Base-by-base conservation (phyloP, 2,797 vertebrate genomes). In the Darevskia nairensis region DNA sequence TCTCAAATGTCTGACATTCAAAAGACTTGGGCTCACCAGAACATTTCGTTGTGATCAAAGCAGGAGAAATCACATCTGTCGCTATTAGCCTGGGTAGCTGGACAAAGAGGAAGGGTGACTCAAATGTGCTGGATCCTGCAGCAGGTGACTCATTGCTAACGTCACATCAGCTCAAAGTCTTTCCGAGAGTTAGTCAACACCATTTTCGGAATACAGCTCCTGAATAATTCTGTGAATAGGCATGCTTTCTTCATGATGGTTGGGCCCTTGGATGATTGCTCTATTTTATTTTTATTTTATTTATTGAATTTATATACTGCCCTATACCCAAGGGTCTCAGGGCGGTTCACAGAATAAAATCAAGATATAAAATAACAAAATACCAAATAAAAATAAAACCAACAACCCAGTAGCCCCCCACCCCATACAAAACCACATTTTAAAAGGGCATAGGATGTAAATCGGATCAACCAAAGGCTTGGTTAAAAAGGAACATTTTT, bases 51-150 rank as follows among this genome's bases (percentile, higher is more conserved):
- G 39, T 76, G n/a, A 75, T 80, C 27, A 66, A 66, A 84, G 44
- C 21, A 41, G 77, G 69, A 75, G 23, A 84, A 80, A 61, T 29
- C n/a, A 64, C 50, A 85, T 44, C 55, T 84, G 76, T 23, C 87
- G 71, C 46, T 59, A 87, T 69, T 68, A 84, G 71, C 41, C 32
- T 76, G 32, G n/a, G 35, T 80, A 74, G 41, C 46, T 44, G 46
- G 82, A 21, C 69, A 74, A 75, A 29, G 50, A 8, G 29, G 69
- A 74, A 74, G 61, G 68, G 61, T 61, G 29, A 13, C 15, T 61
- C 69, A 80, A n/a, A 66, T 74, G 6, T 3, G 39, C 23, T 46
- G 61, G 27, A 32, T 59, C 8, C 75, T 29, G 50, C 74, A 41
- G 46, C 15, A 71, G 29, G 23, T 66, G n/a, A 85, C 68, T 84